phyloP scores from a whole-genome alignment of 1,140 invertebrate species.

The Homarus americanus region DNA sequence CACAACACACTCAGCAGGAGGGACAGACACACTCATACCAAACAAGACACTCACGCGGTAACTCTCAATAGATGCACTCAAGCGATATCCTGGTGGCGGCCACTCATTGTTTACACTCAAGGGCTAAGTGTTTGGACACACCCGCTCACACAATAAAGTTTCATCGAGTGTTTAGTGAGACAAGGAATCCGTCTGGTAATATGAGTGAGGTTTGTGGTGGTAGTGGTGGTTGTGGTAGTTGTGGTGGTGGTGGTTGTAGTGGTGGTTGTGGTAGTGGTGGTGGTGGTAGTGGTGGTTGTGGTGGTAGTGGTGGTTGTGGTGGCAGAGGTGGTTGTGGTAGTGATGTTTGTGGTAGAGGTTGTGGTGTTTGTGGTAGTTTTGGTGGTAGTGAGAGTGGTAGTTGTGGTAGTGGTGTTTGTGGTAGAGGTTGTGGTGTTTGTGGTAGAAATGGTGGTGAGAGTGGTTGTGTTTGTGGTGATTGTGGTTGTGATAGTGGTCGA shows the following conservation, averaged over 20 bases:
- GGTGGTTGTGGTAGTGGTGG: neutral
- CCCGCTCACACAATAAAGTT: neutral
- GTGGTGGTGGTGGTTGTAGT: neutral
- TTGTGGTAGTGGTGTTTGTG: neutral
- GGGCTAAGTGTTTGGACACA: neutral
- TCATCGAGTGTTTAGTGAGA: neutral
- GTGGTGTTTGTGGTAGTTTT: neutral
- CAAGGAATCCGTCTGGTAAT: neutral
- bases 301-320: neutral
- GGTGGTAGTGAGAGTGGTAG: too few relatives aligned
- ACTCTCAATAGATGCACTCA: neutral
- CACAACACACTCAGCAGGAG: neutral
- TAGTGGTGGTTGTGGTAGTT: neutral
- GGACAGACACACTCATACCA: neutral
- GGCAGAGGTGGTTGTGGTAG: neutral
- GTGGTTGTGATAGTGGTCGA: too few relatives aligned
- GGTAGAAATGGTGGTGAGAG: neutral
- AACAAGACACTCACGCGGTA: neutral
- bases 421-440: neutral
- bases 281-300: neutral
- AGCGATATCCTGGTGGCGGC: neutral
- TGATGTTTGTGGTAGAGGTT: neutral
- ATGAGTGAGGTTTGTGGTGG: neutral
- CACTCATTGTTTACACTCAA: neutral
- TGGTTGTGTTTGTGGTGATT: neutral